Evolutionary conservation across 2,888 invertebrate species (phyloP).

Genomic region (Homarus gammarus): DNA sequence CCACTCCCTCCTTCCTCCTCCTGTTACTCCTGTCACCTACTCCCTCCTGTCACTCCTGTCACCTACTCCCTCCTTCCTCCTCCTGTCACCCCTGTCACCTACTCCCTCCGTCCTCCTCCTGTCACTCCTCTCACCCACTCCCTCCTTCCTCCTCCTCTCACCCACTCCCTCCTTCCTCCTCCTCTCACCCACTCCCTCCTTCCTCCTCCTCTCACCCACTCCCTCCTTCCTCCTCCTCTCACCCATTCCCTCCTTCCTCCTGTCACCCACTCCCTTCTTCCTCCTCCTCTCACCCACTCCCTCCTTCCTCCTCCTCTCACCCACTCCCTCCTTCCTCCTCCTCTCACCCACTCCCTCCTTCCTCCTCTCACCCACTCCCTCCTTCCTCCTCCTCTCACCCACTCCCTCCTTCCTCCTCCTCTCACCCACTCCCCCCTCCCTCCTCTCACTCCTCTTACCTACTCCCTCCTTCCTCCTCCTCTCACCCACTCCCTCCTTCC

Average conservation of each 20-base stretch:
- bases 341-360: no score
- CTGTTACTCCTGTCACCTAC: no score
- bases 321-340: background rate
- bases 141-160: no score
- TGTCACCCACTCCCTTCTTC: background rate
- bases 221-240: background rate
- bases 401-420: no score
- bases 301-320: background rate
- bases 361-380: no score
- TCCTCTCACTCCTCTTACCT: no score
- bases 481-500: background rate
- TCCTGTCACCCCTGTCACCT: background rate
- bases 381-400: no score
- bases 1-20: no score
- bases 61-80: no score
- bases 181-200: background rate
- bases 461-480: background rate
- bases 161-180: no score
- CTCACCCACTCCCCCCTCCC: no score
- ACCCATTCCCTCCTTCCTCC: background rate
- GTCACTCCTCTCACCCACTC: background rate
- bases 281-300: background rate
- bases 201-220: background rate
- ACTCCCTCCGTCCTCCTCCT: background rate
- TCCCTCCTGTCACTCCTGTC: no score